A percentile compares a stretch with the other conserved stretches of the same genome.
Conservation (phyloP, 30 jellyfish, hydroid and myxozoan genomes). For the Mastigias papua region DNA sequence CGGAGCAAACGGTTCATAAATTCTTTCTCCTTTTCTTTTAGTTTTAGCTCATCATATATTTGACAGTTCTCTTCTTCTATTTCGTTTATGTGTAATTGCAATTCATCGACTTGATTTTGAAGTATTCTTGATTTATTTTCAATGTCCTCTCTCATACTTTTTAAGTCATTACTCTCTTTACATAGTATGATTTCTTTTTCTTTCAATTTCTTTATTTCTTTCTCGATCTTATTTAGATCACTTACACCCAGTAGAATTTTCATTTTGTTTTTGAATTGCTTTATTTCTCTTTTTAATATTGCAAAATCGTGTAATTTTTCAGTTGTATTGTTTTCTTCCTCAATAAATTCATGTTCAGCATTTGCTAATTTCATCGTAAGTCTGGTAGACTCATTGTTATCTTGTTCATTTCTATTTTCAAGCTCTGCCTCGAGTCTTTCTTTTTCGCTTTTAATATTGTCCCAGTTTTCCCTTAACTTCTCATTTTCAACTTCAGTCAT, state of each 20-base stretch:
- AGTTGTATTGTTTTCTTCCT: neutral
- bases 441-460: neutral
- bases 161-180: neutral
- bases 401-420: conserved; percentile 7
- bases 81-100: neutral
- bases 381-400: neutral
- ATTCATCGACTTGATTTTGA: neutral
- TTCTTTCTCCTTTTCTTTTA: neutral
- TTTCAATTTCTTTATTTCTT: neutral
- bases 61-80: neutral
- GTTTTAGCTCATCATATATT: neutral
- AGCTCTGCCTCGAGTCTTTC: neutral
- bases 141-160: neutral
- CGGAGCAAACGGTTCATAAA: neutral
- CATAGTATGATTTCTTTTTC: neutral
- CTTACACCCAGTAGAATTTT: neutral
- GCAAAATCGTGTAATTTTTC: neutral
- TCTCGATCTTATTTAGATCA: neutral
- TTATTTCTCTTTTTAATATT: neutral
- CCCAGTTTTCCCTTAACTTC: neutral
- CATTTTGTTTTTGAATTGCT: neutral
- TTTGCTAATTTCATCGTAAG: neutral
- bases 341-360: neutral
- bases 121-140: neutral
- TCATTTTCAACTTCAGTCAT: neutral